Evolutionary conservation across 1,140 invertebrate genomes (phyloP), one percentile per base, ranked within the genome.

Genomic region (Melitaea cinxia): DNA sequence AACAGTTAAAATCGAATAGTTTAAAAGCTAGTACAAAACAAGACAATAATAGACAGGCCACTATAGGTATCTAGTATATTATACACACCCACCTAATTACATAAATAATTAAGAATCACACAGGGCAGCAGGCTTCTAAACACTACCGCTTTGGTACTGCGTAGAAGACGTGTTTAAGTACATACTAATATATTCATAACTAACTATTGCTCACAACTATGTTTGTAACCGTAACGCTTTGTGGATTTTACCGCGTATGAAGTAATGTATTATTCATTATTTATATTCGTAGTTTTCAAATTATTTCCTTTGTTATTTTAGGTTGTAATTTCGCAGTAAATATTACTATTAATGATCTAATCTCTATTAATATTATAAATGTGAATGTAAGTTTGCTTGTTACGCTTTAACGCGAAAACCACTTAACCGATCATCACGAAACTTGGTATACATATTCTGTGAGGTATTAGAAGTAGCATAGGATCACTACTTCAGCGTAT

Each of bases 31-130:
- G n/a, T n/a, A n/a, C n/a, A n/a, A n/a, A n/a, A n/a, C n/a, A n/a
- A n/a, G n/a, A n/a, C n/a, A n/a, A n/a, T n/a, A n/a, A n/a, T n/a
- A n/a, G n/a, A n/a, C n/a, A 28, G 62, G 54, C 42, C 47, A 14
- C 15, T 45, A n/a, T n/a, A 28, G 62, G 54, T 30, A 49, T 12
- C 15, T 45, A 49, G 49, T 50, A 30, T 49, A 15, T 19, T 50
- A 57, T 55, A 53, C 26, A 35, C 42, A 66, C 42, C 64, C 65
- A 65, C 55, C 47, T 68, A 42, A 68, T 72, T 73, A 73, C 68
- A 70, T 73, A 70, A 70, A 73, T 73, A 70, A 73, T 42, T 17
- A 42, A 42, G 14, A 0, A 67, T 47, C 42, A 42, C 61, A 70
- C 59, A n/a, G n/a, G n/a, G n/a, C n/a, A n/a, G n/a, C 42, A 15